phyloP scores from a whole-genome alignment of 2,888 invertebrate species.

The Acanthopleura granulata region DNA sequence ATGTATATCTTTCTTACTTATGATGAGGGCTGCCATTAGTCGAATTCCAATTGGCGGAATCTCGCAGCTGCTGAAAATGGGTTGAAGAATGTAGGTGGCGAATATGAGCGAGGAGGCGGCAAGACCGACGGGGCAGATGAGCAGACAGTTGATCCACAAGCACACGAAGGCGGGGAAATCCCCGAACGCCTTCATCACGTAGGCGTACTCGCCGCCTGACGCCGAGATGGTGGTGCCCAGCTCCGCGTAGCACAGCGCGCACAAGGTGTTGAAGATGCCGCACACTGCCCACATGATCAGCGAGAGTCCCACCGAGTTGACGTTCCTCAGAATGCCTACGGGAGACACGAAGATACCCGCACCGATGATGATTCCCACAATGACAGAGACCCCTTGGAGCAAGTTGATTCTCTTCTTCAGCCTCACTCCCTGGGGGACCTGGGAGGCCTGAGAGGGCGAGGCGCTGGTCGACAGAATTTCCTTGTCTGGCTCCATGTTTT shows the following conservation, averaged over 20 bases:
- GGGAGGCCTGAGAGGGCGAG: no score
- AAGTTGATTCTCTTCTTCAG: constrained; percentile 55
- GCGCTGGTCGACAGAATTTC: no score
- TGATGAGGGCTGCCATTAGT: constrained; percentile 55
- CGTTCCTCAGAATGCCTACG: constrained; percentile 85
- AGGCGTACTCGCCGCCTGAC: constrained; percentile 72
- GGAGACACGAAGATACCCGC: constrained; percentile 97
- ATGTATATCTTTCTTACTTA: constrained; percentile 48
- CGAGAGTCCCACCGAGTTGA: constrained; percentile 81
- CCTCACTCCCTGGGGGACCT: constrained; percentile 30
- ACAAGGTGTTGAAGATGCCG: constrained; percentile 82
- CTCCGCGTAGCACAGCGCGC: constrained; percentile 91
- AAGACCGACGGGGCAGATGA: constrained; percentile 63
- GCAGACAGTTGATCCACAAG: constrained; percentile 64
- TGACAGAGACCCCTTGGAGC: constrained; percentile 57
- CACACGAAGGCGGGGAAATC: constrained; percentile 64
- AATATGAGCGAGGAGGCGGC: constrained; percentile 66
- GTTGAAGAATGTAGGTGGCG: constrained; percentile 62
- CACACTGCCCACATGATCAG: constrained; percentile 90
- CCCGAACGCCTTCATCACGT: constrained; percentile 66
- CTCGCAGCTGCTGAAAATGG: constrained; percentile 60
- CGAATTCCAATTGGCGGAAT: constrained; percentile 51
- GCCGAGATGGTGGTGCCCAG: constrained; percentile 88
- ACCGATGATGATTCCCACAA: constrained; percentile 87
- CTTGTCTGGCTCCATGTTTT: no score